phyloP scores from a whole-genome alignment of 2,113 vertebrate species.

The Erythrocebus patas region DNA sequence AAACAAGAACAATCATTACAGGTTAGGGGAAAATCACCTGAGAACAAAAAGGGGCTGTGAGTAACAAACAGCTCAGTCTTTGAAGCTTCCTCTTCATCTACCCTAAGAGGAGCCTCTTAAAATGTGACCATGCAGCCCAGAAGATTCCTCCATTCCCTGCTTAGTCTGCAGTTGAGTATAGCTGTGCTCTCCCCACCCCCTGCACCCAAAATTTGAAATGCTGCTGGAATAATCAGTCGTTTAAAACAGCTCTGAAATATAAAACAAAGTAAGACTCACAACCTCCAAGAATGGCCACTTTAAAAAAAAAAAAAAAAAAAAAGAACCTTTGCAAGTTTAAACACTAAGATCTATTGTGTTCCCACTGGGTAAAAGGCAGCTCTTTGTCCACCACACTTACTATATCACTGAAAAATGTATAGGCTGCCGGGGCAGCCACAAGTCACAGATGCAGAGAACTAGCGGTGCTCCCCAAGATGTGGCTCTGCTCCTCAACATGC shows the following conservation, averaged over 20 bases:
- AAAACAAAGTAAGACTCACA: background rate
- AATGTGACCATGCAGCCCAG: background rate
- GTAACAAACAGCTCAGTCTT: conserved; percentile 44
- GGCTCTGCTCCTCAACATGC: background rate
- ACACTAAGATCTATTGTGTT: conserved; percentile 19
- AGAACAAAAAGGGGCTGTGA: conserved; percentile 47
- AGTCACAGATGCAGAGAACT: background rate
- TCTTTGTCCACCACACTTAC: background rate
- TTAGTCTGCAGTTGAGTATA: background rate
- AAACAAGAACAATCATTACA: background rate
- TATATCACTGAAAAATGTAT: background rate
- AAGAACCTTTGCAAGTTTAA: background rate
- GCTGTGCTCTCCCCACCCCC: background rate
- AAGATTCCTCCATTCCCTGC: rapidly evolving
- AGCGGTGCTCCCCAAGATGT: background rate
- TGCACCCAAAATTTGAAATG: rapidly evolving
- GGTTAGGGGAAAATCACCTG: conserved; percentile 29
- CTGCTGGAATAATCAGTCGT: background rate
- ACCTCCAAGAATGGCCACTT: rapidly evolving
- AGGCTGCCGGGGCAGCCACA: background rate
- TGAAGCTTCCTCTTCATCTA: conserved; percentile 45
- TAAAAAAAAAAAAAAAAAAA: background rate
- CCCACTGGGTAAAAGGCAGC: background rate
- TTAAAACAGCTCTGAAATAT: conserved; percentile 49
- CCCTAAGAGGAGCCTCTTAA: conserved; percentile 40